These are phyloP conservation scores for Homalodisca vitripennis DNA, from an alignment of 1,140 invertebrate genomes.

Conservation along the genomic window DNA sequence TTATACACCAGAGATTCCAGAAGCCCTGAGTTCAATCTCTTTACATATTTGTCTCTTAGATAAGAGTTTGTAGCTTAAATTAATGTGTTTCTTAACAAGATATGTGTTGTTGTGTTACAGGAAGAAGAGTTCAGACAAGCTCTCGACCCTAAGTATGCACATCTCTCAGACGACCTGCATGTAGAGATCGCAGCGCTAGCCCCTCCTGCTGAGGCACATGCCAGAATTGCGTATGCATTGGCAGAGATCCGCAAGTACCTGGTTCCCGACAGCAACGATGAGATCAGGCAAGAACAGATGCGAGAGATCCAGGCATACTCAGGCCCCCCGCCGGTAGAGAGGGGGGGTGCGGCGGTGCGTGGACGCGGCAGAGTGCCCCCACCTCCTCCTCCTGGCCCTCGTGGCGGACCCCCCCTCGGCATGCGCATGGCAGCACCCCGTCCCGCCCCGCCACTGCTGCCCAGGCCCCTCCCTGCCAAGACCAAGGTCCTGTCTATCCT, in stretches of 20 bases:
- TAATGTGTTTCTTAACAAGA: background rate
- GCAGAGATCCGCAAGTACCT: slow-evolving; percentile 63
- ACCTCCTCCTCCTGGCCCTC: slow-evolving; percentile 22
- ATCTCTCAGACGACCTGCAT: slow-evolving; percentile 90
- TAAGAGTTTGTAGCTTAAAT: background rate
- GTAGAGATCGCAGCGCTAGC: slow-evolving; percentile 89
- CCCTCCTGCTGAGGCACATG: slow-evolving; percentile 88
- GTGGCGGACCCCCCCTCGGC: background rate
- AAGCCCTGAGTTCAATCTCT: background rate
- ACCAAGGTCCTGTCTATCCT: slow-evolving; percentile 79
- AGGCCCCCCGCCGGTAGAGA: slow-evolving; percentile 15
- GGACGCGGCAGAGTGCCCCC: slow-evolving; percentile 42
- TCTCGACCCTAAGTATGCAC: slow-evolving; percentile 88
- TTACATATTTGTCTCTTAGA: background rate
- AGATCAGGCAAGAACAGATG: slow-evolving; percentile 75
- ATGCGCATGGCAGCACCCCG: slow-evolving; percentile 47
- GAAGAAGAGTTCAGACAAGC: slow-evolving; percentile 85
- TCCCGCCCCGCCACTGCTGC: slow-evolving; percentile 42
- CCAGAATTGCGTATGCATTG: slow-evolving; percentile 84
- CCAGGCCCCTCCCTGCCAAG: slow-evolving; percentile 50
- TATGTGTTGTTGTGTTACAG: slow-evolving; percentile 52
- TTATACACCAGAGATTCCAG: background rate
- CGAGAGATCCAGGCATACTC: slow-evolving; percentile 63
- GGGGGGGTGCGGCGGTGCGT: slow-evolving; percentile 42
- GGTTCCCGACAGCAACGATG: slow-evolving; percentile 71